Evolutionary conservation across 2,113 vertebrate genomes (phyloP).

Genomic region (Gnathonemus echidnorhynchus): DNA sequence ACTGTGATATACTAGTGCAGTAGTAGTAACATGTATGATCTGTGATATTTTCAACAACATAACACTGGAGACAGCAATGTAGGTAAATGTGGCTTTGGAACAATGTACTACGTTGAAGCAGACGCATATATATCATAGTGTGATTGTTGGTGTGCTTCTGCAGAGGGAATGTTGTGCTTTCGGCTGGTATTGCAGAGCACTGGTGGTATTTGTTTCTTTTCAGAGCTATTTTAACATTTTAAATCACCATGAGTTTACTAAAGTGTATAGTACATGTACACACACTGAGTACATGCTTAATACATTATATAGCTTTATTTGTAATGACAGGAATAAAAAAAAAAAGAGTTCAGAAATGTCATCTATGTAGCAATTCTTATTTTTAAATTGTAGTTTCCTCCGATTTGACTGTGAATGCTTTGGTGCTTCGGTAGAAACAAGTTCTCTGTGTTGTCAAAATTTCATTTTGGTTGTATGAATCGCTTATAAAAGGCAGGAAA

Average conservation of each 20-base stretch:
- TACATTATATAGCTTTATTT: slow-evolving; percentile 8
- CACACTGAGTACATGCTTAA: background rate
- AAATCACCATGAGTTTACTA: background rate
- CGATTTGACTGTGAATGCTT: slow-evolving; percentile 11
- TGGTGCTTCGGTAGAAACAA: background rate
- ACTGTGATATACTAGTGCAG: slow-evolving; percentile 55
- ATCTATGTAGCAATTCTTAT: slow-evolving; percentile 1
- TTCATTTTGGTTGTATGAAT: background rate
- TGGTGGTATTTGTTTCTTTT: background rate
- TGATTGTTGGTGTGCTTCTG: background rate
- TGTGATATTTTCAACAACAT: slow-evolving; percentile 3
- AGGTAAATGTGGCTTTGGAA: slow-evolving; percentile 7
- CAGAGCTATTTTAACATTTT: background rate
- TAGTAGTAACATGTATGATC: slow-evolving; percentile 1
- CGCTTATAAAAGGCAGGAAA: background rate
- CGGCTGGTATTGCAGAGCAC: background rate
- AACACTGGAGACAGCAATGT: background rate
- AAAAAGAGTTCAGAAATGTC: background rate
- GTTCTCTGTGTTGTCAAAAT: background rate
- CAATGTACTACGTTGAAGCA: background rate
- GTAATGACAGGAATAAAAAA: slow-evolving; percentile 9
- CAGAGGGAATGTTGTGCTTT: background rate
- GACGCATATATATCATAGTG: background rate
- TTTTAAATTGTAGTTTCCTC: slow-evolving; percentile 1
- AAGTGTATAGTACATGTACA: background rate